phyloP scores from a whole-genome alignment of 2,797 vertebrate species.

The Gambelia wislizenii region DNA sequence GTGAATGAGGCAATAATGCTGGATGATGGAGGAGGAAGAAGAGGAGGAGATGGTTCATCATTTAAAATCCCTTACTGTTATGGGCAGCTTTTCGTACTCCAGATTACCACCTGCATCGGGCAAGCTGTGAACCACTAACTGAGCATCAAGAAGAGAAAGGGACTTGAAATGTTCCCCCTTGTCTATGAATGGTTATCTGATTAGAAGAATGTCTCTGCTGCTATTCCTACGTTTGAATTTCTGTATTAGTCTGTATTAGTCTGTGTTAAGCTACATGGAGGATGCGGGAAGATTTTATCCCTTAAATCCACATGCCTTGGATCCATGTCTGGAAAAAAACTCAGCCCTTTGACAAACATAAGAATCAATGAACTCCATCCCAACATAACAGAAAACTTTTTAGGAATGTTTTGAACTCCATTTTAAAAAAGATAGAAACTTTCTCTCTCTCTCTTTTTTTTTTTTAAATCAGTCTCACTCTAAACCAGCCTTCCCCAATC shows the following conservation, averaged over 20 bases:
- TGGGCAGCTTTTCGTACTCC: not conserved
- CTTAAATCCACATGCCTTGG: too few species aligned
- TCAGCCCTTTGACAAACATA: too few species aligned
- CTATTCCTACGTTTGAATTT: not conserved
- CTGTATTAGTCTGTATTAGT: not conserved
- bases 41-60: not conserved
- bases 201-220: not conserved
- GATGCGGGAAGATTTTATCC: too few species aligned
- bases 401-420: too few species aligned
- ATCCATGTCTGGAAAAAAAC: too few species aligned
- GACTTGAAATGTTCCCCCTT: not conserved
- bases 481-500: not conserved
- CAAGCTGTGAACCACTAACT: too few species aligned
- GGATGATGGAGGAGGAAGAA: not conserved
- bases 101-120: not conserved
- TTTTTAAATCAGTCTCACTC: not conserved
- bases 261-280: too few species aligned
- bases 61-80: rapidly evolving
- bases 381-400: too few species aligned
- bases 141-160: not conserved
- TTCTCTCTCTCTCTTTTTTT: not conserved
- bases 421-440: not conserved
- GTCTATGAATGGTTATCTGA: not conserved
- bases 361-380: too few species aligned
- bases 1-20: not conserved